Base-by-base conservation (phyloP, 2,888 invertebrate species). In the Tetragonula carbonaria region DNA sequence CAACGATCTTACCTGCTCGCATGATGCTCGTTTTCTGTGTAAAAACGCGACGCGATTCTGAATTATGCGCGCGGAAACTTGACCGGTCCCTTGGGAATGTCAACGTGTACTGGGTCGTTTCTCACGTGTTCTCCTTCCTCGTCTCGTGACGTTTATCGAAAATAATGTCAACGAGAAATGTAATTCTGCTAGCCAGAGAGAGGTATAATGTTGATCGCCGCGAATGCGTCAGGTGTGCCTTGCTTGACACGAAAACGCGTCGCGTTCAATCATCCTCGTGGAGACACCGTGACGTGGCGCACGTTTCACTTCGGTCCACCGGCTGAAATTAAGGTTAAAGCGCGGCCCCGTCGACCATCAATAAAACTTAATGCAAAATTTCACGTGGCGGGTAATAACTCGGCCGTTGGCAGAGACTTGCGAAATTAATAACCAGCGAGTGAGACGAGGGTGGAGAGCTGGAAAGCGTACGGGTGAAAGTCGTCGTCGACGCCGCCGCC, bases 391-490 rank as follows among this genome's bases (percentile, higher is more conserved):
- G 80, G 80, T 86, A 80, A 86, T 78, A 74, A 82, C 67, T 68
- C 51, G 70, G 78, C 82, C 78, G 86, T 84, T 84, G 82, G 81
- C 79, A 85, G 80, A 83, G 80, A 66, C 66, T 53, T 62, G 75
- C 79, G 79, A 78, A 74, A 88, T 89, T 89, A 88, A 88, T 89
- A 87, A 89, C 66, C 63, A 28, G 72, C 82, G 82, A 66, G 74
- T 13, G 55, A 53, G 63, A 85, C 78, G 85, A 86, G 89, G 83
- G 85, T 87, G 83, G 87, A 73, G 73, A 84, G 75, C 89, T 68
- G 87, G 87, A 89, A 89, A 88, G 85, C 70, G 33, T 33, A 28
- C 70, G 67, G 82, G 88, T 84, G 88, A 88, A 88, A 88, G 89
- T 88, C 77, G 77, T 13, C 53, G 89, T 88, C 77, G 77, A 16